Evolutionary conservation across 2,888 invertebrate genomes (phyloP).

Genomic region (Pyrocoelia pectoralis): DNA sequence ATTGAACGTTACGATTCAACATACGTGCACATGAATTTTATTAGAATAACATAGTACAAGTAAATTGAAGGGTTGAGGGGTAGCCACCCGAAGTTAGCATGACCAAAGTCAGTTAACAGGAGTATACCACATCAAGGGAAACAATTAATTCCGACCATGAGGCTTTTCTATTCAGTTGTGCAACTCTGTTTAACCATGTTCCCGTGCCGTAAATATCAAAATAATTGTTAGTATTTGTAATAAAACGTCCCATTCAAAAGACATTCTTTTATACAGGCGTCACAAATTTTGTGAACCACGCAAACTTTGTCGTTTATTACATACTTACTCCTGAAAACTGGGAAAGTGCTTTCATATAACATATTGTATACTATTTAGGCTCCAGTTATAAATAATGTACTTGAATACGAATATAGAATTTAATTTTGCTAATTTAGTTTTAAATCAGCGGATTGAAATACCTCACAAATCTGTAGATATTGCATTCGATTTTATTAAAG

Average conservation of each 20-base stretch:
- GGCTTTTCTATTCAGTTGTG: conserved; percentile 35
- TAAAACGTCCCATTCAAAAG: conserved; percentile 20
- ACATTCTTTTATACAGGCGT: conserved; percentile 7
- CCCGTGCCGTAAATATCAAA: conserved; percentile 23
- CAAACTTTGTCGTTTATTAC: conserved; percentile 1
- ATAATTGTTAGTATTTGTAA: conserved; percentile 30
- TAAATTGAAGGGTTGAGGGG: conserved; percentile 8
- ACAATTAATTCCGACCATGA: conserved; percentile 41
- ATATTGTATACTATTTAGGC: too few relatives aligned
- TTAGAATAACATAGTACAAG: conserved; percentile 11
- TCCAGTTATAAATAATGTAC: too few relatives aligned
- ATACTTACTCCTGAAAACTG: not conserved
- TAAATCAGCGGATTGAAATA: too few relatives aligned
- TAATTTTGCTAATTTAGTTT: too few relatives aligned
- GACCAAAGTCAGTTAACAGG: conserved; percentile 41
- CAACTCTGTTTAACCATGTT: conserved; percentile 31
- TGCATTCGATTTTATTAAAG: too few relatives aligned
- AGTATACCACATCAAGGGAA: conserved; percentile 38
- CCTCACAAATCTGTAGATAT: too few relatives aligned
- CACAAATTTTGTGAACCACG: conserved; percentile 3
- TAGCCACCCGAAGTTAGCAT: conserved; percentile 39
- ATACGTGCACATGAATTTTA: not conserved
- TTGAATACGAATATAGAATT: too few relatives aligned
- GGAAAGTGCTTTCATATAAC: not conserved
- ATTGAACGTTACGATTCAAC: conserved; percentile 15